Conservation (phyloP, 1,140 invertebrate species). For the Drosophila pallidifrons region DNA sequence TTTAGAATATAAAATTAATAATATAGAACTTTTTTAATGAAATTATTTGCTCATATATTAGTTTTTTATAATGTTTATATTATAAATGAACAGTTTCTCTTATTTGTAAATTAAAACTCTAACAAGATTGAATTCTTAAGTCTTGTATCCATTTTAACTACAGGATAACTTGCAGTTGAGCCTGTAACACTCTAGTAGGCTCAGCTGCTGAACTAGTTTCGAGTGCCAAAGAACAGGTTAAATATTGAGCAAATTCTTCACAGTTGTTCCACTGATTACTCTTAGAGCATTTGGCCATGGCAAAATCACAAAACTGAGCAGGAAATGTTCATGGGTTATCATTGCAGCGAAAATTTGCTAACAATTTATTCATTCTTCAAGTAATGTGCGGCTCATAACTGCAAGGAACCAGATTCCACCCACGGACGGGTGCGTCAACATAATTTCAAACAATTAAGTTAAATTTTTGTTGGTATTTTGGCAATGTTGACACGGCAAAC, state of each 20-base stretch:
- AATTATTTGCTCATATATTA: too few species aligned
- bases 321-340: background rate
- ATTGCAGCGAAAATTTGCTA: background rate
- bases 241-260: slow-evolving; percentile 2
- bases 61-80: too few species aligned
- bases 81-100: too few species aligned
- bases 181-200: too few species aligned
- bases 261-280: slow-evolving; percentile 1
- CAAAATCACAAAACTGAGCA: background rate
- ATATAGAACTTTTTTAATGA: too few species aligned
- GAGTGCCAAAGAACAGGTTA: slow-evolving; percentile 9
- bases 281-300: background rate
- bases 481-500: slow-evolving; percentile 63
- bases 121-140: too few species aligned
- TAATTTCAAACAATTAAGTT: slow-evolving; percentile 71
- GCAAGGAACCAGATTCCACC: background rate
- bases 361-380: background rate
- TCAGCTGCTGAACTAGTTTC: slow-evolving; percentile 26
- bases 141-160: too few species aligned
- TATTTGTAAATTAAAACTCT: too few species aligned
- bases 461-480: slow-evolving; percentile 63
- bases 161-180: too few species aligned
- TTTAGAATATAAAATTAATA: too few species aligned
- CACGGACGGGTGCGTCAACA: slow-evolving; percentile 26
- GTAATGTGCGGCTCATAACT: background rate